phyloP scores from a whole-genome alignment of 2,113 vertebrate genomes.

The Tragelaphus strepsiceros region DNA sequence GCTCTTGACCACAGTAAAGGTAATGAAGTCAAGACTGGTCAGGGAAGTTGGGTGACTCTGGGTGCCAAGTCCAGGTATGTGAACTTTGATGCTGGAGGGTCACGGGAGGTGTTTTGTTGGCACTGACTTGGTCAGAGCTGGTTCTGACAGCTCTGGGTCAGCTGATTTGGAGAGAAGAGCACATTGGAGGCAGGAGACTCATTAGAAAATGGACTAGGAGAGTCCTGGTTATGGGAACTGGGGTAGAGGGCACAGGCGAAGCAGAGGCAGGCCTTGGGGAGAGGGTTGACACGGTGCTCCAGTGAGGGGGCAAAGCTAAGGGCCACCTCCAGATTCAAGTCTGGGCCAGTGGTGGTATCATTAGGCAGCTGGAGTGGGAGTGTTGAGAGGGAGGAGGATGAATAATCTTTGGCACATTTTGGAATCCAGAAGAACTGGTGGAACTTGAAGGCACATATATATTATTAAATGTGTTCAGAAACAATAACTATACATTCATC shows the following conservation, averaged over 20 bases:
- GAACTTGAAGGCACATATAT: not conserved
- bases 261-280: not conserved
- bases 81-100: not conserved
- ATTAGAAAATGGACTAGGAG: not conserved
- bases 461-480: not conserved
- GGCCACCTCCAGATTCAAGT: too few species aligned
- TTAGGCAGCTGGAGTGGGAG: not conserved
- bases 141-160: not conserved
- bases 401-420: not conserved
- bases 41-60: not conserved
- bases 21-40: not conserved
- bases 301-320: too few species aligned
- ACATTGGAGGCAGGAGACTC: not conserved
- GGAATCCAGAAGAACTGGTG: not conserved
- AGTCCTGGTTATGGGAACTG: not conserved
- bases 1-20: not conserved
- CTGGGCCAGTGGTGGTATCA: not conserved
- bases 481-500: not conserved
- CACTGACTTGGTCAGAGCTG: not conserved
- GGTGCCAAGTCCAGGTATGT: too few species aligned
- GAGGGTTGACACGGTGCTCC: fast-evolving
- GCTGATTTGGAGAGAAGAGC: not conserved
- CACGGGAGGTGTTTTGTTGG: not conserved
- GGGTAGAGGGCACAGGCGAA: not conserved
- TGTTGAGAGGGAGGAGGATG: not conserved